A percentile compares a stretch with the other conserved stretches of the same genome.
Evolutionary conservation across 2,797 vertebrate genomes (phyloP).

Genomic region (Lycodopsis pacificus): DNA sequence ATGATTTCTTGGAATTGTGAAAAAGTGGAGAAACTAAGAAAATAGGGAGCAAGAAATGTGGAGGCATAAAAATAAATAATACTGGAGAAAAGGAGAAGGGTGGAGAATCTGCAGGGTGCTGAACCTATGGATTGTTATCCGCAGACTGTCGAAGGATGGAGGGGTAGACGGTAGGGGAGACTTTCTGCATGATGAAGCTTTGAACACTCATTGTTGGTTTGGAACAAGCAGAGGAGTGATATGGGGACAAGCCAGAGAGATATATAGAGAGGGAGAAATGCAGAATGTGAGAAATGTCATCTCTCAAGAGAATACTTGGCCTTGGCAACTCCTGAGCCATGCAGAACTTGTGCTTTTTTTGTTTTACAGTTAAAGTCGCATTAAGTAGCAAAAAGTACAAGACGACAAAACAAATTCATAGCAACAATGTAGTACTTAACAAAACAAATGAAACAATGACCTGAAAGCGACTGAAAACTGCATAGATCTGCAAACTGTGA

Average conservation of each 20-base stretch:
- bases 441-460: constrained; percentile 33
- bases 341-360: constrained; percentile 29
- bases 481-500: constrained; percentile 5
- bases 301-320: constrained; percentile 50
- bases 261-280: constrained; percentile 39
- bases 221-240: constrained; percentile 47
- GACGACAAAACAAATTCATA: constrained; percentile 6
- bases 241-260: constrained; percentile 46
- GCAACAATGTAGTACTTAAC: constrained; percentile 18
- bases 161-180: constrained; percentile 24
- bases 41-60: neutral
- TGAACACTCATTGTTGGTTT: constrained; percentile 55
- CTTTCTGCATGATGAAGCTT: constrained; percentile 56
- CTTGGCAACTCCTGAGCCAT: constrained; percentile 48
- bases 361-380: constrained; percentile 43
- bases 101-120: constrained; percentile 24
- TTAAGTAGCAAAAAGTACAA: constrained; percentile 41
- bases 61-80: neutral
- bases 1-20: neutral
- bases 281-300: constrained; percentile 60
- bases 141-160: constrained; percentile 25
- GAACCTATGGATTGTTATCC: constrained; percentile 55
- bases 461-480: constrained; percentile 33
- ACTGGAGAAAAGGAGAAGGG: neutral
- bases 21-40: neutral